phyloP scores from a whole-genome alignment of 2,888 invertebrate species.

The Zhuqinia jingwanae region DNA sequence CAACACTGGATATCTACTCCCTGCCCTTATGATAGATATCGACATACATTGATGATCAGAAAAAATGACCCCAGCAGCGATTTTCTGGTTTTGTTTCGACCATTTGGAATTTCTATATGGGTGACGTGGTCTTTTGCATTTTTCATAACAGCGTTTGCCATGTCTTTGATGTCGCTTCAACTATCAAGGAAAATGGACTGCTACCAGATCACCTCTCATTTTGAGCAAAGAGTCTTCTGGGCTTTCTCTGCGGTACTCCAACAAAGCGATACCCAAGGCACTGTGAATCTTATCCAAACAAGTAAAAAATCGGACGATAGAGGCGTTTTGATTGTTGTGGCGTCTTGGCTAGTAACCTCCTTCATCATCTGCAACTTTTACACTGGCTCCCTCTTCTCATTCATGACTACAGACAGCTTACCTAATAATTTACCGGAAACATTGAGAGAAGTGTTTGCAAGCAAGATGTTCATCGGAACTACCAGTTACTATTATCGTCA shows the following conservation, averaged over 20 bases:
- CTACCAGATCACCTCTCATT: neutral
- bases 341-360: slow-evolving; percentile 10
- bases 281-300: neutral
- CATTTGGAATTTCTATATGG: slow-evolving; percentile 46
- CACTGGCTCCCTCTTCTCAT: slow-evolving; percentile 44
- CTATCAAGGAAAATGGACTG: neutral
- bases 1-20: slow-evolving; percentile 36
- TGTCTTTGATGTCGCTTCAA: neutral
- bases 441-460: neutral
- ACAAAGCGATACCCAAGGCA: slow-evolving; percentile 39
- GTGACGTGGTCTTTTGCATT: slow-evolving; percentile 12
- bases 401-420: slow-evolving; percentile 46
- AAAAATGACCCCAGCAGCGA: slow-evolving; percentile 40
- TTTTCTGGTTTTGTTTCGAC: slow-evolving; percentile 53
- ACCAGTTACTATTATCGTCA: slow-evolving; percentile 20
- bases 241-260: slow-evolving; percentile 13
- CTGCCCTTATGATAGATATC: slow-evolving; percentile 2
- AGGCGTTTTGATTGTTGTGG: neutral
- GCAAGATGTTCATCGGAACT: slow-evolving; percentile 47
- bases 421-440: slow-evolving; percentile 54
- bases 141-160: neutral
- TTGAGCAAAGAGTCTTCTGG: slow-evolving; percentile 39
- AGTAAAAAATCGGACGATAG: neutral
- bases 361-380: slow-evolving; percentile 59
- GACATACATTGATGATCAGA: slow-evolving; percentile 13